phyloP scores from a whole-genome alignment of 2,797 vertebrate genomes.

The Sebastes hubbsi region DNA sequence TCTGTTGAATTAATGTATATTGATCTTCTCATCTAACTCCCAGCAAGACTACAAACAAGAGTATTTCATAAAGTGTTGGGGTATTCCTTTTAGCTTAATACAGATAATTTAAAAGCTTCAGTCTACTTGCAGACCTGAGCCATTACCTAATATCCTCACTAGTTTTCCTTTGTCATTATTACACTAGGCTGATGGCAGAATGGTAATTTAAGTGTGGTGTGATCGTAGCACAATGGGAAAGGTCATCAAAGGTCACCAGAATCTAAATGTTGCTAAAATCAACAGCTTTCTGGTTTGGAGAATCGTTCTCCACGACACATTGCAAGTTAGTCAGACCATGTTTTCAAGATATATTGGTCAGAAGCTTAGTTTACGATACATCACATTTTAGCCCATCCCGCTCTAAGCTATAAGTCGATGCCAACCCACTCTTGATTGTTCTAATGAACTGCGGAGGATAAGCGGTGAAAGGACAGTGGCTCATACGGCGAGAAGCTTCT shows the following conservation, averaged over 20 bases:
- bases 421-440: background rate
- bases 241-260: background rate
- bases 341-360: background rate
- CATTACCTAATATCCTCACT: background rate
- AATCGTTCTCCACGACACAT: background rate
- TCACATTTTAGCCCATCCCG: background rate
- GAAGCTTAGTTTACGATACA: background rate
- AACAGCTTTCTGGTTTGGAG: background rate
- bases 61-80: background rate
- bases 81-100: background rate
- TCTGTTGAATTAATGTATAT: background rate
- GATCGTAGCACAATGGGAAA: background rate
- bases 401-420: background rate
- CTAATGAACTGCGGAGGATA: background rate
- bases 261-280: background rate
- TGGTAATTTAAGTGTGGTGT: background rate
- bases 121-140: background rate
- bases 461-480: background rate
- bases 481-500: background rate
- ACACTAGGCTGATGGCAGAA: background rate
- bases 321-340: background rate
- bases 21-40: background rate
- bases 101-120: background rate
- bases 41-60: background rate
- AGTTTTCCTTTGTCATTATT: background rate